phyloP scores from a whole-genome alignment of 2,888 invertebrate species.

The Melieria crassipennis region DNA sequence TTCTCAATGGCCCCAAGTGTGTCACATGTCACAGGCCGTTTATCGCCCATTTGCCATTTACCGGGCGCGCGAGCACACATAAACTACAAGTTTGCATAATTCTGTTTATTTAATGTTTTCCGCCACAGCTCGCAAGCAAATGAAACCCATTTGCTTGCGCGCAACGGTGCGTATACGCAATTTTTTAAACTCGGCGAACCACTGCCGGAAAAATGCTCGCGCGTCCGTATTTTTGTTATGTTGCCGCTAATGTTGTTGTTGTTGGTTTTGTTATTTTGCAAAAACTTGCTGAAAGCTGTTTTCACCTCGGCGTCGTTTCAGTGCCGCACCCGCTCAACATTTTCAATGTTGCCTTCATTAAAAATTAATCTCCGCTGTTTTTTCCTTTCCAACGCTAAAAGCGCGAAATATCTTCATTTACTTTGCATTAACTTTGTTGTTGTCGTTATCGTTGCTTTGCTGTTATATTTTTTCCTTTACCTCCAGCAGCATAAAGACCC shows the following conservation, averaged over 20 bases:
- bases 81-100: not conserved
- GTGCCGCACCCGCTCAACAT: not conserved
- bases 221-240: not conserved
- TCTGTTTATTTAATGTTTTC: not conserved
- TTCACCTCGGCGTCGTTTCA: no score
- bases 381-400: no score
- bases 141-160: no score
- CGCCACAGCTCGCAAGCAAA: not conserved
- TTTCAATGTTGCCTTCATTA: not conserved
- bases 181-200: not conserved
- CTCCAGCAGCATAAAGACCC: no score
- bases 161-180: not conserved
- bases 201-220: not conserved
- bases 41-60: not conserved
- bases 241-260: not conserved
- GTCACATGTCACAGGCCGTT: conserved; percentile 1
- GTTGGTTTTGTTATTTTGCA: no score
- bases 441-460: no score
- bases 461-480: no score
- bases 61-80: no score
- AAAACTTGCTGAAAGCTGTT: no score
- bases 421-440: no score
- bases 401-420: no score
- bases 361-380: not conserved
- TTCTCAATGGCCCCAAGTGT: not conserved